Evolutionary conservation across 92 coral and sea anemone species (phyloP), one percentile per base, ranked within the genome.

Genomic region (Porites rus): DNA sequence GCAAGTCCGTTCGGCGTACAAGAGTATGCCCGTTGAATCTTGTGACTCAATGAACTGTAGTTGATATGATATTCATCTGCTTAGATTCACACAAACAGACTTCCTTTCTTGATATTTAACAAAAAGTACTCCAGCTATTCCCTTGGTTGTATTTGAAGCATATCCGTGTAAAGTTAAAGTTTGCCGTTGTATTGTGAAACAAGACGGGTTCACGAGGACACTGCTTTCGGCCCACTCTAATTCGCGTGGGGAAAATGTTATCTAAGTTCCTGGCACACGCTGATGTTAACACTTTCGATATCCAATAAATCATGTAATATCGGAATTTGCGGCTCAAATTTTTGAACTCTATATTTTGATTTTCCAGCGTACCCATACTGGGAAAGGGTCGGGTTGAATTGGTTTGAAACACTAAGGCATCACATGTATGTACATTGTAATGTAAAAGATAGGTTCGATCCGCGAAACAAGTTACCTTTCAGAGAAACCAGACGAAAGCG

Each of bases 401-500:
- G 66, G 66, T 3, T 62, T 62, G 66, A 17, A 16, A 16, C 21
- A 8, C 63, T 59, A 18, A 59, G 17, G 63, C 17, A 58, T 58
- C 11, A 38, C 72, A 67, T 21, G 72, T 16, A 67, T 25, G 14
- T 24, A 67, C 38, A 22, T 67, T 67, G 46, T 67, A 67, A 24
- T 67, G 46, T 24, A 67, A 56, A 56, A 56, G 46, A 66, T n/a
- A n/a, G 13, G 72, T 67, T 67, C 28, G 72, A 67, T 24, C 11
- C 38, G 14, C 24, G 11, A 21, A 8, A 67, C 14, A 67, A 38
- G 46, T 38, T 38, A 67, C 72, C 11, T 22, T 62, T n/a, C 66
- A 62, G 66, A 67, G 70, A 77, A 62, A 31, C 82, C 71, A 77
- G 50, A 13, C 59, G 60, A 77, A 77, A 63, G 38, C 71, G 50